phyloP scores from a whole-genome alignment of 2,113 vertebrate genomes.

The Gadus macrocephalus region DNA sequence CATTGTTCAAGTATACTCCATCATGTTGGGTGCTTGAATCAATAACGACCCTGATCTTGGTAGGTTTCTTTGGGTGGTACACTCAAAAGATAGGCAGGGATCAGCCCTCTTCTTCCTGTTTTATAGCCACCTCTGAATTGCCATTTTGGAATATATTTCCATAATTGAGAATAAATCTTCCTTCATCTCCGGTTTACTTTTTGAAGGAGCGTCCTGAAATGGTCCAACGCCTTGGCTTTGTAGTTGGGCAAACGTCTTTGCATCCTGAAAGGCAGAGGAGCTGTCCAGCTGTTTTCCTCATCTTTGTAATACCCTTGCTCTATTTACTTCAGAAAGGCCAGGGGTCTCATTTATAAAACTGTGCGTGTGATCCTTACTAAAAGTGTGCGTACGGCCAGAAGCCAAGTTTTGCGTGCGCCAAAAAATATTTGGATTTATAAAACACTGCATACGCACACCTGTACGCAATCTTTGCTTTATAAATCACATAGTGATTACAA shows the following conservation, averaged over 20 bases:
- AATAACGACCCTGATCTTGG: background rate
- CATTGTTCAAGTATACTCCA: conserved; percentile 1
- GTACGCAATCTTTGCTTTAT: no score
- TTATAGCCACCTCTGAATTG: conserved; percentile 18
- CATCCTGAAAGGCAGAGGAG: background rate
- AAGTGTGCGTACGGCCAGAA: no score
- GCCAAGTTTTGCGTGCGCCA: no score
- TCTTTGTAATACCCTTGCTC: conserved; percentile 3
- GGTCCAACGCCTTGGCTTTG: background rate
- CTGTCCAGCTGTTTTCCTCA: conserved; percentile 16
- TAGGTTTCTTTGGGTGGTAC: conserved; percentile 8
- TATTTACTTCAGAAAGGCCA: background rate
- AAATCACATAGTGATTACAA: no score
- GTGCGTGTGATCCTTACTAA: no score
- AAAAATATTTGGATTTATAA: no score
- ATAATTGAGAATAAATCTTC: conserved; percentile 12
- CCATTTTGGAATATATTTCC: conserved; percentile 13
- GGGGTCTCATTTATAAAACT: no score
- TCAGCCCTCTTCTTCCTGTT: conserved; percentile 11
- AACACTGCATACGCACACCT: no score
- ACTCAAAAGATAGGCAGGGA: conserved; percentile 5
- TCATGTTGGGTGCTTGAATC: conserved; percentile 7
- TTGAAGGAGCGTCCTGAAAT: background rate
- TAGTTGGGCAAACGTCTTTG: conserved; percentile 11
- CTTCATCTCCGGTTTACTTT: background rate